Evolutionary conservation across 2,797 vertebrate genomes (phyloP), one percentile per base, ranked within the genome.

Genomic region (Chelonia mydas): DNA sequence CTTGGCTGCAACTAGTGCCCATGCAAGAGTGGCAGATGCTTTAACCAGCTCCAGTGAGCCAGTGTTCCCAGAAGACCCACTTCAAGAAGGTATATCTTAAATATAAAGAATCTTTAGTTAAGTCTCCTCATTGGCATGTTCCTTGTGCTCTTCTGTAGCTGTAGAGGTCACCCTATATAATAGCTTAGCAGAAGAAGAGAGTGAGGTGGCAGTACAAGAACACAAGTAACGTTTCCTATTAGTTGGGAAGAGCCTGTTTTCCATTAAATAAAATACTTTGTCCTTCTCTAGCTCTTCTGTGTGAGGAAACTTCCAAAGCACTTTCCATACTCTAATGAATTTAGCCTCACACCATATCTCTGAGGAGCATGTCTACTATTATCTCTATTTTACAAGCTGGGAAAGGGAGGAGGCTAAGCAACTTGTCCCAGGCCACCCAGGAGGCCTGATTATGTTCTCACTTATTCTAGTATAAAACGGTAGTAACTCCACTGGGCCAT

Each of bases 21-120:
- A 11, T 45, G 19, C 65, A 72, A n/a, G 37, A 72, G n/a, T 72
- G 65, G 19, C 61, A 23, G 17, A n/a, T 82, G 47, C 1, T 45
- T 51, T 1, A 90, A 79, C 12, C 80, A 53, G 72, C 85, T 72
- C 15, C 23, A 59, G 83, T 23, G 49, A 88, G 8, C 25, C 45
- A 77, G 6, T 6, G 2, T 41, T 86, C 55, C 53, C 86, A 79
- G 47, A 90, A 92, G 11, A 83, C 6, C 2, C 17, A 33, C 11
- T 37, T 86, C 16, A 28, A 37, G 3, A 13, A 74, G 28, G 7
- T 51, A 19, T 5, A 78, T 84, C 57, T 88, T 80, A 15, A 19
- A 55, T 23, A 37, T 5, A 49, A 27, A 17, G 4, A 28, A 11
- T 10, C 31, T 27, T 51, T 2, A 0, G 0, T 1, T 79, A 27